A percentile compares a stretch with the other conserved stretches of the same genome.
Evolutionary conservation across 2,113 vertebrate species (phyloP).

Genomic region (Siniperca chuatsi): DNA sequence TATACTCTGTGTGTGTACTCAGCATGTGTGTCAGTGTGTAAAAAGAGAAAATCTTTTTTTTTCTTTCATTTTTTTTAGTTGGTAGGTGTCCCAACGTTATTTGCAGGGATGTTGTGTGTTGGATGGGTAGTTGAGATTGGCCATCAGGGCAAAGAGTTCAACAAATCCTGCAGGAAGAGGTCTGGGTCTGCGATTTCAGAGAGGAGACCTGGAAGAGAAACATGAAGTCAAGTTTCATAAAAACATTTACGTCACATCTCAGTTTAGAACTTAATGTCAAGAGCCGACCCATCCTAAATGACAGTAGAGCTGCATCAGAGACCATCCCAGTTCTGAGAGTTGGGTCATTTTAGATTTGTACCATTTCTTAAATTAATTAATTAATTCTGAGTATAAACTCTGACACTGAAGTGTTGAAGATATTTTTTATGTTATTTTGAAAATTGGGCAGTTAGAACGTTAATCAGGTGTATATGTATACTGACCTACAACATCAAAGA

Average conservation of each 20-base stretch:
- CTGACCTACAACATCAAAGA: constrained; percentile 95
- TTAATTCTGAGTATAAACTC: not conserved
- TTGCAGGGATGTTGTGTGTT: constrained; percentile 55
- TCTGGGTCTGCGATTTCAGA: constrained; percentile 93
- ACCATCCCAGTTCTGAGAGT: not conserved
- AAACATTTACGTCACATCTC: too few species aligned
- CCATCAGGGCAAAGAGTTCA: constrained; percentile 96
- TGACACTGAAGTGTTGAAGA: not conserved
- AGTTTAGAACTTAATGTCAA: not conserved
- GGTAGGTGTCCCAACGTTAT: constrained; percentile 57
- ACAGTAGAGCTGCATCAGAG: not conserved
- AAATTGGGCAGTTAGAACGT: not conserved
- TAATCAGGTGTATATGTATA: constrained; percentile 17
- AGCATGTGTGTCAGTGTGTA: constrained; percentile 50
- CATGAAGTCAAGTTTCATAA: not conserved
- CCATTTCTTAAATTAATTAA: not conserved
- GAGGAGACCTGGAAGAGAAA: constrained; percentile 88
- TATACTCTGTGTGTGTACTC: constrained; percentile 57
- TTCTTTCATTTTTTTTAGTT: constrained; percentile 4
- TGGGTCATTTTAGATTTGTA: not conserved
- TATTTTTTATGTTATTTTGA: not conserved
- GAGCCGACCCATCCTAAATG: too few species aligned
- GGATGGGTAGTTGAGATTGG: constrained; percentile 37
- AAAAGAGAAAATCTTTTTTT: constrained; percentile 42
- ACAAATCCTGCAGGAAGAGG: constrained; percentile 94